Percentiles rank a stretch among this genome's conserved stretches.
These are phyloP conservation scores for Hipparchia semele DNA, from an alignment of 2,888 invertebrate genomes.

Conservation along the genomic window DNA sequence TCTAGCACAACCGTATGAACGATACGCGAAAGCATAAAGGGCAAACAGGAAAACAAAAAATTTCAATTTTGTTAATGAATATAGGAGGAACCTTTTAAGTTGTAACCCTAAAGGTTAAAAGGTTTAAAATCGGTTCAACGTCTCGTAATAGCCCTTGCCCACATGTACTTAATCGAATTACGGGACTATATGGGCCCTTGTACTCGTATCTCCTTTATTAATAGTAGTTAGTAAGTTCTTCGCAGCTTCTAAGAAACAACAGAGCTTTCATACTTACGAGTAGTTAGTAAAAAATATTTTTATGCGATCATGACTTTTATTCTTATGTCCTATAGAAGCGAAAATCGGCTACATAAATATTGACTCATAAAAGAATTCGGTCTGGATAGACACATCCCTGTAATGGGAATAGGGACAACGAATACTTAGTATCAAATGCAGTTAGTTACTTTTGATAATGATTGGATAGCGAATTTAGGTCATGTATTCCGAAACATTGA, in stretches of 20 bases:
- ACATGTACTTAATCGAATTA: slow-evolving; percentile 35
- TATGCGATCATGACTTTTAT: neutral
- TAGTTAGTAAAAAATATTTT: neutral
- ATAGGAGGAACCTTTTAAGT: no score
- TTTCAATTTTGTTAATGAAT: no score
- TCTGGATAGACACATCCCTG: slow-evolving; percentile 5
- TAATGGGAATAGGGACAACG: slow-evolving; percentile 12
- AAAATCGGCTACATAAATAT: neutral
- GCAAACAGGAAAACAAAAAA: no score
- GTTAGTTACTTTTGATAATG: neutral
- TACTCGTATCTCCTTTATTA: slow-evolving; percentile 31
- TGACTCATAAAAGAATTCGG: neutral
- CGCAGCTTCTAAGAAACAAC: slow-evolving; percentile 29
- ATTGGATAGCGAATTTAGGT: neutral
- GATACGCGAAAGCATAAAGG: no score
- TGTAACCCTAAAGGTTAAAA: no score
- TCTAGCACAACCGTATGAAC: no score
- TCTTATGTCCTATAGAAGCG: neutral
- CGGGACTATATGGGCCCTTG: slow-evolving; percentile 36
- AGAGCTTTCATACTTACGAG: neutral
- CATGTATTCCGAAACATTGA: neutral
- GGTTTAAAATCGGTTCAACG: slow-evolving; percentile 40
- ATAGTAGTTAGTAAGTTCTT: slow-evolving; percentile 23
- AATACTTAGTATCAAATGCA: slow-evolving; percentile 15
- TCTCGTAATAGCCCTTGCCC: slow-evolving; percentile 12